Base-by-base conservation (phyloP, 1,140 invertebrate genomes). In the Drosophila setifemur region DNA sequence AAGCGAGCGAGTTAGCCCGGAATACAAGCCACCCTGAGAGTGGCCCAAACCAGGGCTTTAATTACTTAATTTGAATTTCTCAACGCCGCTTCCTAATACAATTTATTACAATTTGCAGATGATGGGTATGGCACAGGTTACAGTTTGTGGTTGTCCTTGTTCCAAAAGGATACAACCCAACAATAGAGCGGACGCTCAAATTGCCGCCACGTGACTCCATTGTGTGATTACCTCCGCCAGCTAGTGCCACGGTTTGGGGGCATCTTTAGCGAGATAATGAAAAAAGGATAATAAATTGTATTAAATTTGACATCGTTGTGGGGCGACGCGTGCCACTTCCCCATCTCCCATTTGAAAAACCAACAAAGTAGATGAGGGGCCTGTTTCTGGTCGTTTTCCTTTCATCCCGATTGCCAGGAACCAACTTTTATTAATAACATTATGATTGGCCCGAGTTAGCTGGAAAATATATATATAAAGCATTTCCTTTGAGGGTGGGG, bases 231-330 rank as follows among this genome's bases (percentile, higher is more conserved):
- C 48, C 61, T 68, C 57, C 64, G 58, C 48, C 74, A 69, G 47
- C 58, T 71, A 86, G 76, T 71, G 70, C 45, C 26, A 31, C n/a
- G 23, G 26, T 42, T 25, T n/a, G 18, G 49, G 47, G 55, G 23
- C 40, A 70, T 64, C 58, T 66, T 73, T 54, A 61, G 40, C 40
- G 25, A 89, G 82, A 88, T 86, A 88, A 89, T 88, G 78, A 73
- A 87, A 86, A 89, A 89, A 87, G 87, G 68, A 87, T 89, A 89
- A 89, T 89, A 89, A 89, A 89, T 89, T 89, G 78, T 73, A 89
- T 89, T 89, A 89, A 81, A 89, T 83, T 76, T 75, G 85, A 69
- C 83, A 77, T 82, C 48, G 69, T 86, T 71, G 49, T 45, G 48
- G 44, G 39, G 43, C 29, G 55, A 23, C 71, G 79, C 71, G 79